Evolutionary conservation across 2,888 invertebrate genomes (phyloP).

Genomic region (Netelia fuscicornis): DNA sequence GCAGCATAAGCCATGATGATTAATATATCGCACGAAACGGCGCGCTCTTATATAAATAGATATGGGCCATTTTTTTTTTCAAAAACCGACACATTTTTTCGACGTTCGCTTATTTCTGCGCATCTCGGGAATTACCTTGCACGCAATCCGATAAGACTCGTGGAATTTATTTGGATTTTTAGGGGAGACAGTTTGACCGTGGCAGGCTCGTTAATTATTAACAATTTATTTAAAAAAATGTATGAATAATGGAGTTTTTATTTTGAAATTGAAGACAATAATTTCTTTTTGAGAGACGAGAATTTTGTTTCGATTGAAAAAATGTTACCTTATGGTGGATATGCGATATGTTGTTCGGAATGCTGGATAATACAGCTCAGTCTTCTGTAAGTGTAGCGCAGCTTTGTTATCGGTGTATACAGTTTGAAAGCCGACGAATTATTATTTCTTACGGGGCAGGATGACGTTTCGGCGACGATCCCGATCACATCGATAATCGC

Average conservation of each 20-base stretch:
- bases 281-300: not conserved
- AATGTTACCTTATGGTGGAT: slow-evolving; percentile 80
- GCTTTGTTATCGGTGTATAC: slow-evolving; percentile 68
- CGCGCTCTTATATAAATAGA: not conserved
- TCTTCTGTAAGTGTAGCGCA: slow-evolving; percentile 73
- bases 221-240: too few species aligned
- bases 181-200: not conserved
- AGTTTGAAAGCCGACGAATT: slow-evolving; percentile 63
- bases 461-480: slow-evolving; percentile 70
- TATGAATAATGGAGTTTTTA: too few species aligned
- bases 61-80: not conserved
- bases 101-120: not conserved
- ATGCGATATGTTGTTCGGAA: slow-evolving; percentile 81
- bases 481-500: slow-evolving; percentile 69
- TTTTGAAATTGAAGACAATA: too few species aligned
- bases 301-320: not conserved
- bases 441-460: slow-evolving; percentile 64
- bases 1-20: slow-evolving; percentile 38
- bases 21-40: slow-evolving; percentile 25
- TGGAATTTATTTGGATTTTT: not conserved
- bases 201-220: too few species aligned
- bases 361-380: slow-evolving; percentile 78
- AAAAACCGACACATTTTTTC: not conserved
- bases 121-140: not conserved
- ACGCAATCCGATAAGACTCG: not conserved